Percentiles rank a stretch among this genome's conserved stretches.
These are phyloP conservation scores for Macrotis lagotis DNA, from an alignment of 2,113 vertebrate genomes.

Conservation along the genomic window DNA sequence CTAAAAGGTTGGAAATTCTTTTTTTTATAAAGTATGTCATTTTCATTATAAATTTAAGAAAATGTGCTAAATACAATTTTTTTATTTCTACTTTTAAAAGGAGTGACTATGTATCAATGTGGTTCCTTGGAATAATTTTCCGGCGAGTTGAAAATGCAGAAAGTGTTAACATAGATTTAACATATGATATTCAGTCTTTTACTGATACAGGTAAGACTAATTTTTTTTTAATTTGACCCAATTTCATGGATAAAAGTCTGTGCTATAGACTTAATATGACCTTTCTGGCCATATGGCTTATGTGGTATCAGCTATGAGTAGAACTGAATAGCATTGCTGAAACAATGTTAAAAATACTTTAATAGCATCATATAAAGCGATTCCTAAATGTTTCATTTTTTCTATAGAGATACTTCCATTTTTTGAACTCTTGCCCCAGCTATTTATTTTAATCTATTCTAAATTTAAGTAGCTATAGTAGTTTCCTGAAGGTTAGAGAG, in stretches of 20 bases:
- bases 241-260: conserved; percentile 4
- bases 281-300: not conserved
- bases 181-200: conserved; percentile 96
- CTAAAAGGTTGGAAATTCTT: not conserved
- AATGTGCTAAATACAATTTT: conserved; percentile 61
- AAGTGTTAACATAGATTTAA: conserved; percentile 95
- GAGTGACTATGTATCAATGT: conserved; percentile 93
- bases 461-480: not conserved
- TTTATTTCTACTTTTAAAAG: conserved; percentile 79
- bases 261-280: not conserved
- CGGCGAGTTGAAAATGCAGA: conserved; percentile 95
- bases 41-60: conserved; percentile 50
- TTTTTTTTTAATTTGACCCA: conserved; percentile 48
- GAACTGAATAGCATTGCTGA: not conserved
- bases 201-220: conserved; percentile 92
- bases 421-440: not conserved
- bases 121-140: conserved; percentile 98
- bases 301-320: not conserved
- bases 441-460: not conserved
- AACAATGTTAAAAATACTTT: not conserved
- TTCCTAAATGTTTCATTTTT: not conserved
- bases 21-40: not conserved
- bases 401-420: not conserved
- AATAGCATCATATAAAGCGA: not conserved
- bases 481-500: not conserved